Evolutionary conservation across 1,140 invertebrate genomes (phyloP), one percentile per base, ranked within the genome.

Genomic region (Zeugodacus cucurbitae): DNA sequence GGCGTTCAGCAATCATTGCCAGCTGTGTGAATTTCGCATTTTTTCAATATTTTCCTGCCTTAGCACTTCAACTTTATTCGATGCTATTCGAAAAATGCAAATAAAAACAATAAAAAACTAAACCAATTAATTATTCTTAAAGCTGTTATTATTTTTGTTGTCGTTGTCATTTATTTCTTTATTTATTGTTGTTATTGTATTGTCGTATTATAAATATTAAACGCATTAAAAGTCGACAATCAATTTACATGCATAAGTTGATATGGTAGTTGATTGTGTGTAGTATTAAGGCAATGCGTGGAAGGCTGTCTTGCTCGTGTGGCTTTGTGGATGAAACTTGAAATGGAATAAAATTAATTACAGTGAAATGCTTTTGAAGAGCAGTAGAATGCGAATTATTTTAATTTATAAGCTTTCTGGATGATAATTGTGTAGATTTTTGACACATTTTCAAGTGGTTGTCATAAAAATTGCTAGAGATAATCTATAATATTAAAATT

Each of bases 131-230:
- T 82, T 82, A 82, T 82, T 44, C 41, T 37, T 82, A 34, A 26
- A 82, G 74, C 41, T 82, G 74, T 20, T 29, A 48, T 78, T 11
- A n/a, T 82, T 82, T 11, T 48, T 82, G 74, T 48, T 82, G 74
- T 82, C 41, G 26, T 6, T 82, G 41, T 26, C 74, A 82, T 48
- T 82, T 44, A n/a, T 26, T 82, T 48, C 41, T 82, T 26, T 48
- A 82, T 82, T 82, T 54, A 82, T 29, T 48, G 41, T 48, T 74
- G 41, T 74, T 82, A 41, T 82, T 48, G 74, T n/a, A n/a, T n/a
- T n/a, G n/a, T n/a, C 41, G n/a, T 82, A 48, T 82, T 74, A n/a
- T n/a, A 74, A 74, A 74, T 37, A 74, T 82, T 82, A 82, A 82
- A 82, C 74, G 41, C 41, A 48, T 82, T 82, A 48, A 82, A 82